These are phyloP conservation scores for Fragum fragum DNA, from an alignment of 2,888 invertebrate genomes.

Conservation along the genomic window DNA sequence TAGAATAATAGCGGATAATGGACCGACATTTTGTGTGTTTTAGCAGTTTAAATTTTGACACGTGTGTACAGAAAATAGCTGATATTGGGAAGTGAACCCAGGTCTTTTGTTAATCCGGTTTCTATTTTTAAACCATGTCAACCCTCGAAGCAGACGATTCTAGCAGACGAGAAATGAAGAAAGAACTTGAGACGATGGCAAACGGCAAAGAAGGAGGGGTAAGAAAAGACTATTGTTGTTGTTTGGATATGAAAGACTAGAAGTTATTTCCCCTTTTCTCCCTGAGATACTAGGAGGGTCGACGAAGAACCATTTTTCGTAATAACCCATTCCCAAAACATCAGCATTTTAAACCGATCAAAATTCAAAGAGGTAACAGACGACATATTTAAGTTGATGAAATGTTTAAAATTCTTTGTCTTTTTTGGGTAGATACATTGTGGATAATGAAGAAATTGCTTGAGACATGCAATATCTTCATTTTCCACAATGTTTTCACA, in stretches of 20 bases:
- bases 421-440: no score
- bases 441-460: no score
- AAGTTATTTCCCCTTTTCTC: neutral
- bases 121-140: conserved; percentile 27
- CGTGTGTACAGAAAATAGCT: conserved; percentile 13
- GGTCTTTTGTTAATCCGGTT: conserved; percentile 23
- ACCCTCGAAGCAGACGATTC: conserved; percentile 21
- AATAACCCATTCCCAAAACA: no score
- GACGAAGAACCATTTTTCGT: no score
- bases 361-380: no score
- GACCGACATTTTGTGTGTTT: conserved; percentile 7
- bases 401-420: no score
- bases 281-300: no score
- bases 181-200: neutral
- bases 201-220: conserved; percentile 5
- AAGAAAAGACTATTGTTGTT: conserved; percentile 12
- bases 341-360: no score
- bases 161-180: conserved; percentile 12
- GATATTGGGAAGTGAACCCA: conserved; percentile 19
- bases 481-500: no score
- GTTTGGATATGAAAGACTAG: neutral
- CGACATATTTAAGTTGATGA: no score
- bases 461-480: no score
- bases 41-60: conserved; percentile 16
- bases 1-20: neutral